Evolutionary conservation across 2,113 vertebrate species (phyloP), one percentile per base, ranked within the genome.

Genomic region (Tachuris rubrigastra): DNA sequence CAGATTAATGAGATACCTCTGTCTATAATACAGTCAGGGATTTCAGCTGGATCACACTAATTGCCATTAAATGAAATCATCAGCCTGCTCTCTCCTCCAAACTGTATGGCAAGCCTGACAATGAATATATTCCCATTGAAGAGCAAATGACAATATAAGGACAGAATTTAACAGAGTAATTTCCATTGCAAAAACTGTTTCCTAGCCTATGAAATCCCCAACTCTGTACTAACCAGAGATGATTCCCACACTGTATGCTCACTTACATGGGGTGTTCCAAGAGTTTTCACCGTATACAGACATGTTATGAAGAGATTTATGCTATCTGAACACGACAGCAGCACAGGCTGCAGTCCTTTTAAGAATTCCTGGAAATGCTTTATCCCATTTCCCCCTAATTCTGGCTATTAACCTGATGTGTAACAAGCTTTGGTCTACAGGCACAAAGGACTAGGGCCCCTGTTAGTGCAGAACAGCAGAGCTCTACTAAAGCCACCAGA

Each of bases 31-130:
- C 12, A 81, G 78, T 44, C 84, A 46, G n/a, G 69, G 86, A 94
- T 76, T 96, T 95, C 88, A 88, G 31, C 65, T 86, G 80, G 74
- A 93, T 90, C 52, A 66, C 66, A 85, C 33, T 59, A 63, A 87
- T 53, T 80, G 67, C 63, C 72, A 63, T 83, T 83, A 92, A 88
- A 92, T 58, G 21, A 94, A 95, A 92, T 79, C 71, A 95, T 75
- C 63, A 63, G 50, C 31, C 59, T 65, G 53, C 42, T 87, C 86
- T 75, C 59, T 76, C 18, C 52, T 78, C 59, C 79, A 77, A 33
- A 59, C 85, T 71, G 31, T 31, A n/a, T 8, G 7, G 84, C 78
- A 89, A 89, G 86, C n/a, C 80, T 85, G 83, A 85, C 68, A 93
- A 85, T 69, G 93, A 85, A 83, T 30, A 80, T 6, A 76, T 78